phyloP scores from a whole-genome alignment of 2,113 vertebrate genomes.

The Ranitomeya variabilis region DNA sequence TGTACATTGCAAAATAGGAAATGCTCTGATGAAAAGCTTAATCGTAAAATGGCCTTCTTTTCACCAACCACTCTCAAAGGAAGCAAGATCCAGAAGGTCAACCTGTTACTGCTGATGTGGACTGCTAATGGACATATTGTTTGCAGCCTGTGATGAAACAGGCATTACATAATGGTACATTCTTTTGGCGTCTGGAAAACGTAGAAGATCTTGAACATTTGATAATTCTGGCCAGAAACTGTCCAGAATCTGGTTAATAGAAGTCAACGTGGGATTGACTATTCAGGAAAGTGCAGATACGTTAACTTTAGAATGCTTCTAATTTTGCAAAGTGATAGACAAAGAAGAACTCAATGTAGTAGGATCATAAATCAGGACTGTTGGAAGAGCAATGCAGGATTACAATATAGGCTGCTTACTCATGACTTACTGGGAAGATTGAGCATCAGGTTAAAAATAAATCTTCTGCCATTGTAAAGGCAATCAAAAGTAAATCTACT shows the following conservation, averaged over 20 bases:
- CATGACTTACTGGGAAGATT: background rate
- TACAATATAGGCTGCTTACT: background rate
- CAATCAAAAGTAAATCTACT: background rate
- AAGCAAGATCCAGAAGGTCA: slow-evolving; percentile 27
- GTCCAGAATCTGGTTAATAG: background rate
- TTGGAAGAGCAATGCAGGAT: background rate
- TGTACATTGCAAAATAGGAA: slow-evolving; percentile 42
- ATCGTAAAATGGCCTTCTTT: background rate
- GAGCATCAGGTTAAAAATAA: background rate
- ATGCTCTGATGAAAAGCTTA: slow-evolving; percentile 40
- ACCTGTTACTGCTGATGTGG: background rate
- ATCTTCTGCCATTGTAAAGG: too few relatives aligned
- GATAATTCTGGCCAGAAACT: background rate
- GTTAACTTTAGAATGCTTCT: too few relatives aligned
- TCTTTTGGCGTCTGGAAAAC: background rate
- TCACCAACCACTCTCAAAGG: slow-evolving; percentile 35
- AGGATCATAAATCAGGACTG: background rate
- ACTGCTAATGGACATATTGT: background rate
- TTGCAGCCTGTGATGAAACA: background rate
- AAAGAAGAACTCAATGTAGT: background rate
- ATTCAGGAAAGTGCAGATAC: too few relatives aligned
- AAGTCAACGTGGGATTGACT: background rate
- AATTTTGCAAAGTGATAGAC: background rate
- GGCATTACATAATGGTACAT: background rate
- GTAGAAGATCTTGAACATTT: too few relatives aligned